These are phyloP conservation scores for human DNA, from an alignment of 2,113 vertebrate species.

Conservation along the genomic window GRCh38 chr14:46248501-46249000, in stretches of 20 bases:
- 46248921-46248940: neutral
- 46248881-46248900: neutral
- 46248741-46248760: slow-evolving; percentile 35
- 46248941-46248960: neutral
- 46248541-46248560: slow-evolving; percentile 66
- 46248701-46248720: slow-evolving; percentile 1
- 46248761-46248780: neutral
- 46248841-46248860: neutral
- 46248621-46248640: slow-evolving; percentile 53
- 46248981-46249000: neutral
- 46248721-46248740: neutral
- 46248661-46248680: slow-evolving; percentile 2
- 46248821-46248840: neutral
- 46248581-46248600: slow-evolving; percentile 58
- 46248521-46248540: slow-evolving; percentile 65
- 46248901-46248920: neutral
- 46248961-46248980: neutral
- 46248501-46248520: slow-evolving; percentile 64
- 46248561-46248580: slow-evolving; percentile 66
- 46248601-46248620: slow-evolving; percentile 48
- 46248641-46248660: slow-evolving; percentile 36
- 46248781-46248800: neutral
- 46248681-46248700: slow-evolving; percentile 25
- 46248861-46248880: neutral
- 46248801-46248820: neutral